Evolutionary conservation across 1,140 invertebrate genomes (phyloP).

Genomic region (Drosophila parabipectinata): DNA sequence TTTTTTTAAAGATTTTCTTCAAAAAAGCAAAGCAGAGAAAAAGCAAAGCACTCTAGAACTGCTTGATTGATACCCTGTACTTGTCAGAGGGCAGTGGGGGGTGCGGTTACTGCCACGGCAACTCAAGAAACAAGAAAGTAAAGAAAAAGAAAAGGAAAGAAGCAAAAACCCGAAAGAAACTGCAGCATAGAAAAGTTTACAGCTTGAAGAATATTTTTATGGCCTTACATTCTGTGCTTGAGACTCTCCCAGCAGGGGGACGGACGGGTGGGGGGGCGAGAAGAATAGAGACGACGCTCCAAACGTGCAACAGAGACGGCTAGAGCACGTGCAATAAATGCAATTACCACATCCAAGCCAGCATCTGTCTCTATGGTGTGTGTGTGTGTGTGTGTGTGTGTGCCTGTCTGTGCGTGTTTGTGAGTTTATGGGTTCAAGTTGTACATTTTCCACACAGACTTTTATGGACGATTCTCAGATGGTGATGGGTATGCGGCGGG

Average conservation of each 20-base stretch:
- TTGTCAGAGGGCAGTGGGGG: neutral
- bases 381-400: too few relatives aligned
- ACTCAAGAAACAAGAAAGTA: conserved; percentile 12
- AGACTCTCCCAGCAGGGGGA: too few relatives aligned
- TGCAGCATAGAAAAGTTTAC: conserved; percentile 59
- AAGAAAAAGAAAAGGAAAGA: conserved; percentile 6
- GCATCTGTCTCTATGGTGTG: conserved; percentile 18
- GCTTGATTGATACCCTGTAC: conserved; percentile 1
- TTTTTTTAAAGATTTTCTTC: too few relatives aligned
- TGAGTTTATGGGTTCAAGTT: conserved; percentile 56
- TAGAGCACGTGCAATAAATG: conserved; percentile 74
- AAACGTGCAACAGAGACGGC: conserved; percentile 36
- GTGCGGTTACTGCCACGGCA: conserved; percentile 5
- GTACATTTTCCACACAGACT: conserved; percentile 58
- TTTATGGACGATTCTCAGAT: conserved; percentile 42
- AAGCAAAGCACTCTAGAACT: neutral
- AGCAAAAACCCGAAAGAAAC: conserved; percentile 29
- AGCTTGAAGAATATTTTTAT: conserved; percentile 59
- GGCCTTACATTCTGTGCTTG: conserved; percentile 56
- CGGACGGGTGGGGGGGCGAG: neutral
- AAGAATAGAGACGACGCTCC: conserved; percentile 1
- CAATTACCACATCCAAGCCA: conserved; percentile 71
- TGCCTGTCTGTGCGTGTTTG: conserved; percentile 9
- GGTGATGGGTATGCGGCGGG: conserved; percentile 14
- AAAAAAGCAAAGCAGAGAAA: too few relatives aligned